Percentiles rank a stretch among this genome's conserved stretches.
These are phyloP conservation scores for Pseudorhombus dupliciocellatus DNA, from an alignment of 2,113 vertebrate species.

Conservation along the genomic window DNA sequence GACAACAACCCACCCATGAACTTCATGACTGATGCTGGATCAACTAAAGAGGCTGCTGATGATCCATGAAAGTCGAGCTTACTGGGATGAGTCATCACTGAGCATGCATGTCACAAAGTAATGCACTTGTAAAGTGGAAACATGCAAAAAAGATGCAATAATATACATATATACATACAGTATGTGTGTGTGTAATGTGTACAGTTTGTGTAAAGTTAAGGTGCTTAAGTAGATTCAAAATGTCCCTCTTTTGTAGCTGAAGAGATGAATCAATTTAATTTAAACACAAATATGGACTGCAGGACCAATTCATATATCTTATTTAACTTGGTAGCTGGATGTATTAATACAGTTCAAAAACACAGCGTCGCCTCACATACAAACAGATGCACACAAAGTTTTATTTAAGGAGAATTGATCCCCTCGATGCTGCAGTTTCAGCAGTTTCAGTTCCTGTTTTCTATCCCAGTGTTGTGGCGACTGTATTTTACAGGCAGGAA, in stretches of 20 bases:
- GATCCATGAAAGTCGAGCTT: conserved; percentile 72
- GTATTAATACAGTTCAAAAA: not conserved
- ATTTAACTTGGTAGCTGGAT: not conserved
- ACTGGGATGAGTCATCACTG: conserved; percentile 48
- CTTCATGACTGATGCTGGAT: conserved; percentile 67
- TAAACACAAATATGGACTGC: no score
- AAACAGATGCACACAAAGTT: not conserved
- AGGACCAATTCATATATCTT: not conserved
- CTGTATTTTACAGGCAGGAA: not conserved
- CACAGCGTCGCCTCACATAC: not conserved
- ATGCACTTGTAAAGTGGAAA: no score
- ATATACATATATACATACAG: no score
- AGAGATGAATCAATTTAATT: no score
- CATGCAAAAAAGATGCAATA: no score
- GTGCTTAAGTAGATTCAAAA: no score
- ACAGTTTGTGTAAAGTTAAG: no score
- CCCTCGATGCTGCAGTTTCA: not conserved
- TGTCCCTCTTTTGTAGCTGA: not conserved
- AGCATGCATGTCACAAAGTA: not conserved
- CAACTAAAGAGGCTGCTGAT: conserved; percentile 66
- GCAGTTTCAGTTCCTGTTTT: not conserved
- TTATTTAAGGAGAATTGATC: not conserved
- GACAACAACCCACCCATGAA: conserved; percentile 70
- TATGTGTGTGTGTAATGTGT: no score
- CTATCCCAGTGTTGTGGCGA: not conserved